Percentiles rank a stretch among this genome's conserved stretches.
phyloP scores from a whole-genome alignment of 2,888 invertebrate species.

The Epinotia demarniana region DNA sequence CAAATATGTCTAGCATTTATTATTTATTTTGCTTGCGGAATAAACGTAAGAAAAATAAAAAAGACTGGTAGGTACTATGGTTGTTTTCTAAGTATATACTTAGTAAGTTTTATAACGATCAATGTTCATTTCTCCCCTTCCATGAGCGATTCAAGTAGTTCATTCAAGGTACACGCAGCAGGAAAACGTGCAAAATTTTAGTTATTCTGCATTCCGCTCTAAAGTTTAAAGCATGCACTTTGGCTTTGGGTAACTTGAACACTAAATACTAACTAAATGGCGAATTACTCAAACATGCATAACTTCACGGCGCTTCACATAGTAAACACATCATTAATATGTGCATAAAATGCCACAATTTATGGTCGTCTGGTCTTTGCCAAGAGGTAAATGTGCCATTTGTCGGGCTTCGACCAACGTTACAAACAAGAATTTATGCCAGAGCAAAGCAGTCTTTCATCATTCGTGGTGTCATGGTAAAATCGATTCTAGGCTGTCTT shows the following conservation, averaged over 20 bases:
- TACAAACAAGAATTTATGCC: conserved; percentile 48
- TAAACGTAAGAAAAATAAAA: no score
- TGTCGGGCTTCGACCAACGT: conserved; percentile 45
- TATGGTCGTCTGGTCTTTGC: conserved; percentile 37
- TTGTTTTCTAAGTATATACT: no score
- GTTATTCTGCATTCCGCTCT: background rate
- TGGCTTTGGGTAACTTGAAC: conserved; percentile 11
- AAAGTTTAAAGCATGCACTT: background rate
- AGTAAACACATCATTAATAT: conserved; percentile 38
- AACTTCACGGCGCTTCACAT: conserved; percentile 1
- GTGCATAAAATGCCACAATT: conserved; percentile 44
- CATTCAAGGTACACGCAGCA: background rate
- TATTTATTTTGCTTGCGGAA: no score
- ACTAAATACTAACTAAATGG: conserved; percentile 21
- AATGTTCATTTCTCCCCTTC: background rate
- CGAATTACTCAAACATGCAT: conserved; percentile 15
- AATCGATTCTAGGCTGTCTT: conserved; percentile 29
- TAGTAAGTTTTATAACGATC: no score
- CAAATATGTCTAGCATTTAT: no score
- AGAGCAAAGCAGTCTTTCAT: conserved; percentile 33
- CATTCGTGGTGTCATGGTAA: conserved; percentile 15
- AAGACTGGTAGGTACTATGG: no score
- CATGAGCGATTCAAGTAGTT: background rate
- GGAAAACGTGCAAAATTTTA: background rate
- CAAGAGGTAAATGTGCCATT: conserved; percentile 48